These are phyloP conservation scores for Buceros bicornis DNA, from an alignment of 2,797 vertebrate genomes.

Conservation along the genomic window DNA sequence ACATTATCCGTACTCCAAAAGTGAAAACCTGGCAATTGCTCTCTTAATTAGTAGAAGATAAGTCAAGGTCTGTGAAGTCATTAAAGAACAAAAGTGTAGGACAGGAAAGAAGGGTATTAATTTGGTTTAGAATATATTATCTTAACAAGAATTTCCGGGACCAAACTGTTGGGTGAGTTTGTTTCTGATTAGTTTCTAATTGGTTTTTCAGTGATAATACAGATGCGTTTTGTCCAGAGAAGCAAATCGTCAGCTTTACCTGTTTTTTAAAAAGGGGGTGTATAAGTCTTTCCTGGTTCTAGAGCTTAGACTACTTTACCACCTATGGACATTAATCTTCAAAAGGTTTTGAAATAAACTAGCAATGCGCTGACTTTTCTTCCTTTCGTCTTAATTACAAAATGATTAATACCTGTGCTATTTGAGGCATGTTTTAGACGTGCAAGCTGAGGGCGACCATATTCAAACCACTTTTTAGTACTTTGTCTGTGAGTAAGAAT, in stretches of 20 bases:
- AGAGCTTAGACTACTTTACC: not conserved
- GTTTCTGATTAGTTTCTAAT: not conserved
- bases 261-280: not conserved
- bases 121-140: not conserved
- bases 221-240: not conserved
- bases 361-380: not conserved
- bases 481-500: not conserved
- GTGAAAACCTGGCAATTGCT: slow-evolving; percentile 2
- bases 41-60: not conserved
- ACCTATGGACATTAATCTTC: not conserved
- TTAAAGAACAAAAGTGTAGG: not conserved
- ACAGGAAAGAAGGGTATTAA: not conserved
- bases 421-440: not conserved
- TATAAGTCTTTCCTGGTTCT: not conserved
- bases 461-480: not conserved
- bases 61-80: not conserved
- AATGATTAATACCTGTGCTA: not conserved
- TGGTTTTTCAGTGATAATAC: not conserved
- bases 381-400: not conserved
- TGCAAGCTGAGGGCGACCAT: not conserved
- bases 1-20: not conserved
- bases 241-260: not conserved
- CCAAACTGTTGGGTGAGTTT: not conserved
- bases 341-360: slow-evolving; percentile 31
- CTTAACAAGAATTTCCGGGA: not conserved